A percentile compares a stretch with the other conserved stretches of the same genome.
These are phyloP conservation scores for Mastacembelus armatus DNA, from an alignment of 2,797 vertebrate genomes.

Conservation along the genomic window DNA sequence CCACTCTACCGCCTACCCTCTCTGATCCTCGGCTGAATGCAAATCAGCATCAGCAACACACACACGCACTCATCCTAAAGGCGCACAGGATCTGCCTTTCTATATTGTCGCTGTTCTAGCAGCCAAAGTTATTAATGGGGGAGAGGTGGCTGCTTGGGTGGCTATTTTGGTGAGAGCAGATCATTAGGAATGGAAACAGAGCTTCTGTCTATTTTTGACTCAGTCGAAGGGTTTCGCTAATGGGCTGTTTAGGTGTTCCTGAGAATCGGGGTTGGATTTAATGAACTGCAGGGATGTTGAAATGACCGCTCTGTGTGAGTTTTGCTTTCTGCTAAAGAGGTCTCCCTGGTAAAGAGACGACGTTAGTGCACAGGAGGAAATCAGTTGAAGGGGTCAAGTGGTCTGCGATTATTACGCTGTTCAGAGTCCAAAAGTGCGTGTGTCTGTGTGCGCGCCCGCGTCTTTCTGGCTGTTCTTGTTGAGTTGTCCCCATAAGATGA, in stretches of 20 bases:
- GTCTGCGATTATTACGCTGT: slow-evolving; percentile 47
- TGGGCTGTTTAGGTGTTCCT: slow-evolving; percentile 3
- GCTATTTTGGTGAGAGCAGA: slow-evolving; percentile 40
- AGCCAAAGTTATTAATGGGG: slow-evolving; percentile 68
- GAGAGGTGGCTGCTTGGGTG: slow-evolving; percentile 38
- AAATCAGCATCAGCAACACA: slow-evolving; percentile 64
- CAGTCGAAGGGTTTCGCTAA: slow-evolving; percentile 23
- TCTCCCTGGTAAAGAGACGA: neutral
- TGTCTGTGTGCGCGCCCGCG: slow-evolving; percentile 1
- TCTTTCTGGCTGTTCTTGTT: neutral
- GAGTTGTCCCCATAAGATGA: slow-evolving; percentile 2
- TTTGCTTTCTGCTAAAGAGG: neutral
- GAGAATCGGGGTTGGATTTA: slow-evolving; percentile 11
- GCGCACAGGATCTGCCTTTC: slow-evolving; percentile 44
- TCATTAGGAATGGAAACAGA: slow-evolving; percentile 28
- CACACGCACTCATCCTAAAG: slow-evolving; percentile 42
- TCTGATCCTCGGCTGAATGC: slow-evolving; percentile 60
- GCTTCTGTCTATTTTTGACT: slow-evolving; percentile 19
- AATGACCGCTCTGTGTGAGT: neutral
- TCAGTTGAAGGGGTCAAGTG: slow-evolving; percentile 48
- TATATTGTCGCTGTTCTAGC: slow-evolving; percentile 40
- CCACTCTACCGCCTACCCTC: slow-evolving; percentile 46
- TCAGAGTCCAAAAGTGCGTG: slow-evolving; percentile 23
- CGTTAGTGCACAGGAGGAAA: slow-evolving; percentile 15
- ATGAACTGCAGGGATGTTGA: slow-evolving; percentile 5